phyloP scores from a whole-genome alignment of 1,140 invertebrate genomes.

The Colletes gigas region DNA sequence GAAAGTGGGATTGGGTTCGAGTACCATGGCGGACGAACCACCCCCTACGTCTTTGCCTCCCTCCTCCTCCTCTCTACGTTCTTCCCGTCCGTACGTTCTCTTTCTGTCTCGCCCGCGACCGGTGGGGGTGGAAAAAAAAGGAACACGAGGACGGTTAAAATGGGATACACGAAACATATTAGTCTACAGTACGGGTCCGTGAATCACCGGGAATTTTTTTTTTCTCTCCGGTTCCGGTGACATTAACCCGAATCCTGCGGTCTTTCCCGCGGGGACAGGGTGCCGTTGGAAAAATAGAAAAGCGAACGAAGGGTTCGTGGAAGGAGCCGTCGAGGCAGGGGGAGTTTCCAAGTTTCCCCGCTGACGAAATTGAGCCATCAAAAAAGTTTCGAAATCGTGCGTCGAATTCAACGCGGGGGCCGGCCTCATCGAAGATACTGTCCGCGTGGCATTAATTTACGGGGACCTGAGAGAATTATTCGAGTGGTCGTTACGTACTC shows the following conservation, averaged over 20 bases:
- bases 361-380: slow-evolving; percentile 75
- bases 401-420: slow-evolving; percentile 61
- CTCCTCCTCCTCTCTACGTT: background rate
- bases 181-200: slow-evolving; percentile 71
- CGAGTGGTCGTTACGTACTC: slow-evolving; percentile 43
- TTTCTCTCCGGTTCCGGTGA: slow-evolving; percentile 38
- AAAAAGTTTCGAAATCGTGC: slow-evolving; percentile 73
- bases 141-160: slow-evolving; percentile 36
- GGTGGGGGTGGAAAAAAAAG: slow-evolving; percentile 21
- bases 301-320: background rate
- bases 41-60: slow-evolving; percentile 14
- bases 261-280: background rate
- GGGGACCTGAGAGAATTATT: slow-evolving; percentile 50
- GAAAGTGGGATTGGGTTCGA: slow-evolving; percentile 75
- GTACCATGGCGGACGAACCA: slow-evolving; percentile 48
- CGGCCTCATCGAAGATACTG: slow-evolving; percentile 22
- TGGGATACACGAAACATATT: slow-evolving; percentile 76
- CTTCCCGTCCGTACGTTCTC: background rate
- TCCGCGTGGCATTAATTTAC: slow-evolving; percentile 63
- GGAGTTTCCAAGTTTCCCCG: slow-evolving; percentile 24
- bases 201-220: slow-evolving; percentile 73
- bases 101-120: background rate
- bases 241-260: slow-evolving; percentile 65
- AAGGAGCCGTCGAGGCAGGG: background rate
- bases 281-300: slow-evolving; percentile 4